These are phyloP conservation scores for Orestias chungarensis DNA, from an alignment of 2,797 vertebrate genomes.

Conservation along the genomic window DNA sequence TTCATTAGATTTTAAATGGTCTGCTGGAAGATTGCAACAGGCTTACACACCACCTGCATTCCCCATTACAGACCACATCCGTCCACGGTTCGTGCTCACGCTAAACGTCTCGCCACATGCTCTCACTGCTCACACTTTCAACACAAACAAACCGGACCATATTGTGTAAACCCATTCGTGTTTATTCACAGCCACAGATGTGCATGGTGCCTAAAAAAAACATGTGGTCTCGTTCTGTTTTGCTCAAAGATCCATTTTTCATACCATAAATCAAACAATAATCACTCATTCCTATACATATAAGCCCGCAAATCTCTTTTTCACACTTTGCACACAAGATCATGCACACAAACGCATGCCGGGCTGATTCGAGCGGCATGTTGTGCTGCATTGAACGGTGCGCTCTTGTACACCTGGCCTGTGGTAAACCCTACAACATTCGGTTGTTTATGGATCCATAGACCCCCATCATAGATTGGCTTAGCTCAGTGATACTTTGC, in stretches of 20 bases:
- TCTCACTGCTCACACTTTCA: slow-evolving; percentile 44
- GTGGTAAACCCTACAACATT: slow-evolving; percentile 26
- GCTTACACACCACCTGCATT: slow-evolving; percentile 81
- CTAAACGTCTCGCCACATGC: slow-evolving; percentile 42
- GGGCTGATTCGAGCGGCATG: background rate
- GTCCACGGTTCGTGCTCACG: slow-evolving; percentile 39
- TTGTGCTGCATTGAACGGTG: slow-evolving; percentile 31
- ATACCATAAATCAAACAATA: slow-evolving; percentile 62
- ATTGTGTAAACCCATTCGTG: slow-evolving; percentile 49
- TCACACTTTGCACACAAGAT: slow-evolving; percentile 31
- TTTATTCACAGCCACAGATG: slow-evolving; percentile 63
- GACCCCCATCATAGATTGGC: slow-evolving; percentile 29
- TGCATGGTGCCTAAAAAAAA: slow-evolving; percentile 62
- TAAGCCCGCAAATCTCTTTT: slow-evolving; percentile 44
- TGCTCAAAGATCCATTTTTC: slow-evolving; percentile 50
- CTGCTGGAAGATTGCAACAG: slow-evolving; percentile 74
- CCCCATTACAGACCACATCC: slow-evolving; percentile 73
- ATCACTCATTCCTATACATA: slow-evolving; percentile 49
- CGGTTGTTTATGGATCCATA: slow-evolving; percentile 43
- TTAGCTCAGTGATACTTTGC: slow-evolving; percentile 49
- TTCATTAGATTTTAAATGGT: slow-evolving; percentile 82
- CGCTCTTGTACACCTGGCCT: slow-evolving; percentile 45
- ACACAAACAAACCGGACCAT: slow-evolving; percentile 49
- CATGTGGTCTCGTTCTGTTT: slow-evolving; percentile 59
- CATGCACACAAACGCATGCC: slow-evolving; percentile 42